These are phyloP conservation scores for Gobius niger DNA, from an alignment of 2,113 vertebrate species.

Conservation along the genomic window DNA sequence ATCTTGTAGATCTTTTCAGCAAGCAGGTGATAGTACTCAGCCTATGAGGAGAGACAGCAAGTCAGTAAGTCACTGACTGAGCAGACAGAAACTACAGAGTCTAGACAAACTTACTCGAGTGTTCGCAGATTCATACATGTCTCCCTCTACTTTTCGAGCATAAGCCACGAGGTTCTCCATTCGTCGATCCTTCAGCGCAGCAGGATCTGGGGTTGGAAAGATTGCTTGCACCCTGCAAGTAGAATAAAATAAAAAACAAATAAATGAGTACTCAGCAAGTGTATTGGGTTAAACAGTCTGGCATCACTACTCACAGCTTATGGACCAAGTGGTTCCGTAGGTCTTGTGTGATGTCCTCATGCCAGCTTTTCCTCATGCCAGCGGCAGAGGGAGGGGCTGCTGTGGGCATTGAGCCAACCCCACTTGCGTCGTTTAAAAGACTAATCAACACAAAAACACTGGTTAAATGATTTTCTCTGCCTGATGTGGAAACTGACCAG, in stretches of 20 bases:
- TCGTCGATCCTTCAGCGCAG: conserved; percentile 93
- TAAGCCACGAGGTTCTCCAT: conserved; percentile 99
- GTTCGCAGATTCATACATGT: conserved; percentile 98
- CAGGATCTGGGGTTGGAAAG: conserved; percentile 97
- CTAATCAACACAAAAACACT: conserved; percentile 48
- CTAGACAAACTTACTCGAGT: conserved; percentile 81
- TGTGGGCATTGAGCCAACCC: conserved; percentile 87
- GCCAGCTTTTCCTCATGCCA: conserved; percentile 94
- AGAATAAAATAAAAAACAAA: conserved; percentile 5
- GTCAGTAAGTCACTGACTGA: neutral
- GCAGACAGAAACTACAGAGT: neutral
- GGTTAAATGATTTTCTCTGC: neutral
- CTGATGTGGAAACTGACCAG: neutral
- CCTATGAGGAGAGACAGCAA: conserved; percentile 76
- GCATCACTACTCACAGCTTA: conserved; percentile 86
- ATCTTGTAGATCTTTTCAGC: conserved; percentile 99
- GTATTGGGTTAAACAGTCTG: neutral
- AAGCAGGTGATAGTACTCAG: conserved; percentile 93
- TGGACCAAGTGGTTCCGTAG: conserved; percentile 94
- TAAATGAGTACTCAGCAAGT: neutral
- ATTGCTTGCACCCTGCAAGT: conserved; percentile 92
- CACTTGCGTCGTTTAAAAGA: conserved; percentile 87
- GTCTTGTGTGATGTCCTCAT: conserved; percentile 95
- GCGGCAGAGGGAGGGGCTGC: conserved; percentile 86
- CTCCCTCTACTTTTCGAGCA: conserved; percentile 96